Evolutionary conservation across 2,113 vertebrate species (phyloP), one percentile per base, ranked within the genome.

Genomic region (Mesocricetus auratus): DNA sequence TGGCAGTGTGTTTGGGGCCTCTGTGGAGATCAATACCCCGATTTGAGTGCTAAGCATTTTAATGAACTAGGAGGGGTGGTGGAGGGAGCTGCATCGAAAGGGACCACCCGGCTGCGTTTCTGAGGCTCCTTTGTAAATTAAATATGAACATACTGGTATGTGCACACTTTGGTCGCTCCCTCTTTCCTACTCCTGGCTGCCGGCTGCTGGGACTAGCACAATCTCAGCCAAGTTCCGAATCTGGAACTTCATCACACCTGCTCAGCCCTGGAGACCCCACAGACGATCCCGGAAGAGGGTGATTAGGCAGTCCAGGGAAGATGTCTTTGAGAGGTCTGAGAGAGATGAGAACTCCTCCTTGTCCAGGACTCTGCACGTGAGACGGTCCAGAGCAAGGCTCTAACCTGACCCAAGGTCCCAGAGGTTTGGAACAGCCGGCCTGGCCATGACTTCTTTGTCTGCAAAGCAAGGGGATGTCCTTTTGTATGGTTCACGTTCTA

Each of bases 1-100:
- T 81, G 62, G 78, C 31, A 19, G 21, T 7, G 10, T 36, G 90
- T 93, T 83, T 85, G 92, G 93, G 91, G 94, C 75, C 79, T 95
- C 91, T 21, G 94, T 21, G 19, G 82, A 94, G 81, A 96, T 96
- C 97, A 90, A 73, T 97, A 95, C 92, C 73, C 64, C 3, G 56
- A 91, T 97, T 95, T 97, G 89, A 97, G 95, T 90, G 95, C 73
- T 64, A 90, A 93, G 95, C 94, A 95, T 98, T 96, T 97, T 96
- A 97, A 96, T 98, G 94, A 97, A 93, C 85, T 39, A 26, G 42
- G 50, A 82, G 79, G 79, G 73, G 24, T 87, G 69, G 71, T 36
- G 87, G 19, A 24, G 24, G 2, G 17, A 19, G 87, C 75, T 16
- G 85, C 77, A 12, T 94, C 92, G 78, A 33, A 68, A 94, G 85